phyloP scores from a whole-genome alignment of 2,888 invertebrate species.

The Apamea anceps region DNA sequence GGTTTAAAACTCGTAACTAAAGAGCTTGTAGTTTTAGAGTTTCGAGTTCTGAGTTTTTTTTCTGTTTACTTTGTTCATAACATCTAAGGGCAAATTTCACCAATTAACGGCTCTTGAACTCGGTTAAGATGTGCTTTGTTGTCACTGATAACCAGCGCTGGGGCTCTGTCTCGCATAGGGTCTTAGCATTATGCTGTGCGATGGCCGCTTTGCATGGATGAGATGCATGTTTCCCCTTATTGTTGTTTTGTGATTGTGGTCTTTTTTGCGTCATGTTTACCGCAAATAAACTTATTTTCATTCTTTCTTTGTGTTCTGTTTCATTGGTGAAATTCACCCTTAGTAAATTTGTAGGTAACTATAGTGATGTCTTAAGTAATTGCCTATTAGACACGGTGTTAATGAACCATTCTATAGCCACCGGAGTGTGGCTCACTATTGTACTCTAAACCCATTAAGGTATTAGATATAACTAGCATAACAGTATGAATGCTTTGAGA shows the following conservation, averaged over 20 bases:
- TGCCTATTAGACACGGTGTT: neutral
- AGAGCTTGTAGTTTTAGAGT: neutral
- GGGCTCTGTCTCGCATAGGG: too few relatives aligned
- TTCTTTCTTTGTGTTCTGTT: neutral
- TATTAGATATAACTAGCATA: conserved; percentile 10
- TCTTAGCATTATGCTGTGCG: too few relatives aligned
- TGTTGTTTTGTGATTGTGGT: too few relatives aligned
- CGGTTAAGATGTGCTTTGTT: neutral
- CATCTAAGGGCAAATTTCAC: neutral
- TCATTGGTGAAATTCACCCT: neutral
- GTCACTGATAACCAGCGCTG: too few relatives aligned
- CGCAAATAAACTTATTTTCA: too few relatives aligned
- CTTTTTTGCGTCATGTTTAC: too few relatives aligned
- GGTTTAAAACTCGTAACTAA: neutral
- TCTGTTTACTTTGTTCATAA: neutral
- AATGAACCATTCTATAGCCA: neutral
- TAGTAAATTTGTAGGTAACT: neutral
- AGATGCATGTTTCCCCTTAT: too few relatives aligned
- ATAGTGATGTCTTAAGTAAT: neutral
- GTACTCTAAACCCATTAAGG: conserved; percentile 8
- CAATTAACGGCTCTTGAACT: neutral
- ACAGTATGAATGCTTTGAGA: neutral
- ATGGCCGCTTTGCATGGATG: too few relatives aligned
- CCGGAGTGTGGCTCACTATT: conserved; percentile 7
- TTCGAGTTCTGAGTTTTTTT: too few relatives aligned